These are phyloP conservation scores for Cerceris ruficornis DNA, from an alignment of 2,888 invertebrate species.

Conservation along the genomic window DNA sequence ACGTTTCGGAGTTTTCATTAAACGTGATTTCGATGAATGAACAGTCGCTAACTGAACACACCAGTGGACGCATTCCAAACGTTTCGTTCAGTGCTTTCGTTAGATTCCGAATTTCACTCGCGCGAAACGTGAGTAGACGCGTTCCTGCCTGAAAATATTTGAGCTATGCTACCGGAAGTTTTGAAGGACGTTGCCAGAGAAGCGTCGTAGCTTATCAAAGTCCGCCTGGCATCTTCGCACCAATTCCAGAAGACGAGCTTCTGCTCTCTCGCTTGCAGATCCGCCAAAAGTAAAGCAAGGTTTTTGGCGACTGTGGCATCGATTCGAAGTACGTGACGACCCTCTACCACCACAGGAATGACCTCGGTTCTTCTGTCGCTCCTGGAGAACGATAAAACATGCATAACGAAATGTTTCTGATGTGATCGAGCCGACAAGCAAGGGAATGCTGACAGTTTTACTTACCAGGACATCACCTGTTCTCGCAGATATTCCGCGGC, in stretches of 20 bases:
- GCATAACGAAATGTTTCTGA: conserved; percentile 26
- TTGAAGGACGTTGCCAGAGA: conserved; percentile 68
- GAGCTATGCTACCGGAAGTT: conserved; percentile 63
- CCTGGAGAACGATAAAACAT: conserved; percentile 57
- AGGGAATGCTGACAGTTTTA: conserved; percentile 1
- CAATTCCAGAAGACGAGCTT: conserved; percentile 80
- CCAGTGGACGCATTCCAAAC: conserved; percentile 19
- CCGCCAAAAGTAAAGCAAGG: conserved; percentile 73
- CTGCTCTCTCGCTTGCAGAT: conserved; percentile 74
- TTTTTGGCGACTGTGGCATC: conserved; percentile 88
- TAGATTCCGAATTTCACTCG: conserved; percentile 35
- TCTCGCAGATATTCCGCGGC: conserved; percentile 84
- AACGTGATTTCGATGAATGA: conserved; percentile 11
- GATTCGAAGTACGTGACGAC: conserved; percentile 84
- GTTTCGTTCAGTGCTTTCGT: conserved; percentile 31
- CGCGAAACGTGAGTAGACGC: conserved; percentile 29
- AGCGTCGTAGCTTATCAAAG: conserved; percentile 73
- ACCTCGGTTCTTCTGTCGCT: conserved; percentile 75
- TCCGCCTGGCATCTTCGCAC: conserved; percentile 71
- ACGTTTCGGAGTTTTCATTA: conserved; percentile 24
- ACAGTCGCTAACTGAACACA: not conserved
- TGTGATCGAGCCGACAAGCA: conserved; percentile 1
- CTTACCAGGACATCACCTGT: conserved; percentile 76
- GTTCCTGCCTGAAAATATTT: conserved; percentile 67
- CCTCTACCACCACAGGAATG: conserved; percentile 85